Percentiles rank a stretch among this genome's conserved stretches.
These are phyloP conservation scores for Neocrepidodera transversa DNA, from an alignment of 2,888 invertebrate species.

Conservation along the genomic window DNA sequence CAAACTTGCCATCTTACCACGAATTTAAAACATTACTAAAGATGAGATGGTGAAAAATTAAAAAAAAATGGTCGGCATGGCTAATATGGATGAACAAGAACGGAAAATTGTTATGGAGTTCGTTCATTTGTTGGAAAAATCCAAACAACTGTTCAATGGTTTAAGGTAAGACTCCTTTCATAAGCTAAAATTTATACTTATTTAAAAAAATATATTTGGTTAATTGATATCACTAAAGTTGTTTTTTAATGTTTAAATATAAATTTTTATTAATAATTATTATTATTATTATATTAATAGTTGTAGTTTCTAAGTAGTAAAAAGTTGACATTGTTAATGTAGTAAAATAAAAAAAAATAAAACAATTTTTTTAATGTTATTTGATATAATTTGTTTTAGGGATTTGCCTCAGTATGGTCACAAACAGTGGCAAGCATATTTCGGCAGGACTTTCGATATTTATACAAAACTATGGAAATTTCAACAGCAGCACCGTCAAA, in stretches of 20 bases:
- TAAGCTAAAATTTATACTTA: too few relatives aligned
- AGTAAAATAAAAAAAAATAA: too few relatives aligned
- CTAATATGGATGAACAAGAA: conserved; percentile 85
- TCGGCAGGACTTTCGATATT: conserved; percentile 95
- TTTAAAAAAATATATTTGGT: too few relatives aligned
- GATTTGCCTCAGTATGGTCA: conserved; percentile 97
- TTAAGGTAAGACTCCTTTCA: conserved; percentile 70
- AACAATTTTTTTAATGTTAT: too few relatives aligned
- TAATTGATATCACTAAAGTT: too few relatives aligned
- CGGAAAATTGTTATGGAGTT: conserved; percentile 94
- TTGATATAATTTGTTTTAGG: too few relatives aligned
- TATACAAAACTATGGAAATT: conserved; percentile 98
- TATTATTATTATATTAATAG: too few relatives aligned
- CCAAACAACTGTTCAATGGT: conserved; percentile 96
- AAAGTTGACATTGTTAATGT: too few relatives aligned
- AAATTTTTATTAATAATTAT: too few relatives aligned
- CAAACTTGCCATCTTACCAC: conserved; percentile 35
- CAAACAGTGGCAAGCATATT: conserved; percentile 97
- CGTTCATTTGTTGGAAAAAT: conserved; percentile 94
- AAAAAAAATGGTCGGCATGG: conserved; percentile 74
- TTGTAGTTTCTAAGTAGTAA: too few relatives aligned
- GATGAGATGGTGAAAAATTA: conserved; percentile 40
- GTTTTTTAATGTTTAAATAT: too few relatives aligned
- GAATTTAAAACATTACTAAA: conserved; percentile 35
- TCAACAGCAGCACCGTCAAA: conserved; percentile 93